Base-by-base conservation (phyloP, 2,113 vertebrate genomes). In the Ibidorhyncha struthersii region DNA sequence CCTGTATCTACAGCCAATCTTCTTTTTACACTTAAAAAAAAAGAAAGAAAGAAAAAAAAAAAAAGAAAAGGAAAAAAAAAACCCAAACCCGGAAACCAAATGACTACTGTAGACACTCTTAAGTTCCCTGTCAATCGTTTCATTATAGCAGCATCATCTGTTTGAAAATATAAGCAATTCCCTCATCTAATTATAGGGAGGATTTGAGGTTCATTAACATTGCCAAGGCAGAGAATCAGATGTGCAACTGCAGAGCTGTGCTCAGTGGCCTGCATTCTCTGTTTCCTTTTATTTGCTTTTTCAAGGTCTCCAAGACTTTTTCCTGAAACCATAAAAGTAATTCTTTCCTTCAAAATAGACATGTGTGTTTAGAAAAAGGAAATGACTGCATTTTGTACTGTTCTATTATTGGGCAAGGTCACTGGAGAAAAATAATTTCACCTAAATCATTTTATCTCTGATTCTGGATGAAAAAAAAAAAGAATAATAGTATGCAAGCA, bases 181-280 rank as follows among this genome's bases (percentile, higher is more conserved):
- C 99, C 99, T 99, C 99, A 99, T 99, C 99, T 99, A 99, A 99
- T 99, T 99, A 99, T 99, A 99, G 98, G 98, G 98, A 99, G 99
- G 99, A 99, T 99, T 99, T 99, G 98, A 98, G 99, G 99, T 99
- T 99, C 99, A 99, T 99, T 99, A 99, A 99, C 99, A 98, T 98
- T 99, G 98, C 98, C 98, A 99, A 99, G 98, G 98, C 98, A 98
- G 99, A 98, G 99, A 99, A 99, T 99, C 99, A 98, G 98, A 98
- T 98, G 98, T 98, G 99, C 98, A 98, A 99, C 98, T 98, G 98
- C 98, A 99, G 97, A 97, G 98, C 97, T 98, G 96, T 97, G 98
- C 98, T 98, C 98, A 98, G 98, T 98, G 98, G 98, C 98, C 98
- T 98, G 98, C 97, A 97, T 98, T 98, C 98, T 98, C 96, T 55